Percentiles rank a stretch among this genome's conserved stretches.
These are phyloP conservation scores for Eristalinus aeneus DNA, from an alignment of 2,888 invertebrate genomes.

Conservation along the genomic window DNA sequence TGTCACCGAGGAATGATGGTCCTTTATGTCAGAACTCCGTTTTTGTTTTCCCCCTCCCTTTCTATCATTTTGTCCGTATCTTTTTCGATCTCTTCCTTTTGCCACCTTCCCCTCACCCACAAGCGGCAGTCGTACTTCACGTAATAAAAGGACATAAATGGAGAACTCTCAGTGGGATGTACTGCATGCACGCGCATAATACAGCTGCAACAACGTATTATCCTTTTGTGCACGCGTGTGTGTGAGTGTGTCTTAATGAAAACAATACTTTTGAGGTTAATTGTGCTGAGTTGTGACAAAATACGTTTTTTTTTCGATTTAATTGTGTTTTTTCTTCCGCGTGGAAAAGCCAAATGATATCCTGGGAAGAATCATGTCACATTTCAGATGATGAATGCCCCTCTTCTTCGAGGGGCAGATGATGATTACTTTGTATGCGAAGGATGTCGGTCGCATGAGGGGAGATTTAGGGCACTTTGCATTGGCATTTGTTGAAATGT, in stretches of 20 bases:
- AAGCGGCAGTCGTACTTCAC: constrained; percentile 2
- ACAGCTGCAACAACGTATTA: not conserved
- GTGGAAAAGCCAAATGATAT: not conserved
- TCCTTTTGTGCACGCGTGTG: not conserved
- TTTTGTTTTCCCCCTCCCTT: constrained; percentile 19
- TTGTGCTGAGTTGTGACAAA: constrained; percentile 28
- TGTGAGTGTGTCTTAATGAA: constrained; percentile 12
- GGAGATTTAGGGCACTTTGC: not conserved
- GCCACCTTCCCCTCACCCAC: not conserved
- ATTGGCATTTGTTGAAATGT: not conserved
- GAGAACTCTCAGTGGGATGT: constrained; percentile 45
- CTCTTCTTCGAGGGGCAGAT: not conserved
- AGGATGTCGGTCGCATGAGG: not conserved
- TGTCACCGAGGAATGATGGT: constrained; percentile 63
- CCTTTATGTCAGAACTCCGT: constrained; percentile 46
- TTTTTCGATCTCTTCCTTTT: not conserved
- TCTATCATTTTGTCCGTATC: not conserved
- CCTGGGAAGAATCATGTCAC: not conserved
- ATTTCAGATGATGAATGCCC: not conserved
- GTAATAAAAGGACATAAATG: constrained; percentile 60
- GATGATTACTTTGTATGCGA: not conserved
- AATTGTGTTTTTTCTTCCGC: not conserved
- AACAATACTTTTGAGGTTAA: constrained; percentile 51
- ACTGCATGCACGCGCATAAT: constrained; percentile 28
- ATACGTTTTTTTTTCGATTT: not conserved